Conservation (phyloP, 2,113 vertebrate species). For the Saimiri boliviensis region DNA sequence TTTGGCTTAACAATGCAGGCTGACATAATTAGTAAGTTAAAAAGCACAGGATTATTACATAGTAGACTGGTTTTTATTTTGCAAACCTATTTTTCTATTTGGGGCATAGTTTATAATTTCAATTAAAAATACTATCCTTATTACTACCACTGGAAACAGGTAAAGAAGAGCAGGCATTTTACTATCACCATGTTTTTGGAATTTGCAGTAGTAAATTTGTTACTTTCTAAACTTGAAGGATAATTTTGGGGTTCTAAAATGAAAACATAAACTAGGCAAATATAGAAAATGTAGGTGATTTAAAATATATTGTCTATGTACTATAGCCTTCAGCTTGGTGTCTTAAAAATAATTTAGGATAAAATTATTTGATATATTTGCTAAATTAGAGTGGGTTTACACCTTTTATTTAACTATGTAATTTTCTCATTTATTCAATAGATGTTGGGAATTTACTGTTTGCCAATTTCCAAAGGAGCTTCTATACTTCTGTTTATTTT, state of each 20-base stretch:
- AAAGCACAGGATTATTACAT: neutral
- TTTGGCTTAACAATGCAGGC: neutral
- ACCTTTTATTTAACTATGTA: neutral
- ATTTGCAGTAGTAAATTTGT: neutral
- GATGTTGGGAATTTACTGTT: neutral
- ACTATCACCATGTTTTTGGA: neutral
- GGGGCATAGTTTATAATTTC: neutral
- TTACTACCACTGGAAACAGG: neutral
- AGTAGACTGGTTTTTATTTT: neutral
- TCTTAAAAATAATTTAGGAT: neutral
- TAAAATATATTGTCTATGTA: neutral
- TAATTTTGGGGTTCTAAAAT: neutral
- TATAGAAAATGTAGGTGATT: neutral
- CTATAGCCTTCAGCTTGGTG: neutral
- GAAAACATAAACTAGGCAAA: neutral
- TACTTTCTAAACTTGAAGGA: neutral
- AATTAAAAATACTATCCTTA: neutral
- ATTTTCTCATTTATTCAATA: neutral
- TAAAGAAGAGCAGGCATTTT: neutral
- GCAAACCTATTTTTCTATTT: neutral
- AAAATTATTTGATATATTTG: neutral
- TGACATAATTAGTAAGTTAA: neutral
- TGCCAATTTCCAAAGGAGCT: neutral
- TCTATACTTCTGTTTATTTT: conserved; percentile 6
- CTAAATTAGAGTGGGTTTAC: neutral